These are phyloP conservation scores for Nipponacmea schrenckii DNA, from an alignment of 2,888 invertebrate genomes.

Conservation along the genomic window DNA sequence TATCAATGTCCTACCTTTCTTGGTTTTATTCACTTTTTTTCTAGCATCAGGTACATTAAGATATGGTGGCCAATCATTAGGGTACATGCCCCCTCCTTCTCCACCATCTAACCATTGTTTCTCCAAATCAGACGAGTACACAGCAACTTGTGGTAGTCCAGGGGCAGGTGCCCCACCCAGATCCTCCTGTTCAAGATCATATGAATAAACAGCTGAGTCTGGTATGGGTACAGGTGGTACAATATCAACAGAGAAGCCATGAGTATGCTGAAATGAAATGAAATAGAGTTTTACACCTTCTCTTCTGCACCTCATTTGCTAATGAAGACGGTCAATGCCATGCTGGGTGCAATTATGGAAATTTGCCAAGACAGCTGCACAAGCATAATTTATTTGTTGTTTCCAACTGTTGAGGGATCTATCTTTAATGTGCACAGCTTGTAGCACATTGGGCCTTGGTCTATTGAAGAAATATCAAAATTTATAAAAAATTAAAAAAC, in stretches of 20 bases:
- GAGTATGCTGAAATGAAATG: conserved; percentile 9
- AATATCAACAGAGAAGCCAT: not conserved
- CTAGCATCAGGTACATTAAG: not conserved
- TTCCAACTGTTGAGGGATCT: too few species aligned
- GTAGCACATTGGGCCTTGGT: too few species aligned
- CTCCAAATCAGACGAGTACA: conserved; percentile 62
- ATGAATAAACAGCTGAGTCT: not conserved
- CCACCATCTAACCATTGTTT: conserved; percentile 54
- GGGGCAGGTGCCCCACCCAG: conserved; percentile 38
- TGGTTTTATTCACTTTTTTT: conserved; percentile 14
- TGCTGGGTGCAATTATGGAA: too few species aligned
- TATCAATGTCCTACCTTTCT: not conserved
- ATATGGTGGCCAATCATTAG: not conserved
- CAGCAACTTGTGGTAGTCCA: conserved; percentile 47
- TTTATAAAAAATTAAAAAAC: too few species aligned
- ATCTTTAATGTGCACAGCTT: too few species aligned
- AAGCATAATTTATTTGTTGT: too few species aligned
- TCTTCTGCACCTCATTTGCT: too few species aligned
- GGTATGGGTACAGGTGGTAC: not conserved
- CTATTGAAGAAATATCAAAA: too few species aligned
- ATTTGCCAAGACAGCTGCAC: too few species aligned
- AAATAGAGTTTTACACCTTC: too few species aligned
- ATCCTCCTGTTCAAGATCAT: conserved; percentile 8
- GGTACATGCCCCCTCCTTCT: conserved; percentile 20
- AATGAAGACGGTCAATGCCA: too few species aligned